phyloP scores from a whole-genome alignment of 2,113 vertebrate genomes.

The Pungitius pungitius region DNA sequence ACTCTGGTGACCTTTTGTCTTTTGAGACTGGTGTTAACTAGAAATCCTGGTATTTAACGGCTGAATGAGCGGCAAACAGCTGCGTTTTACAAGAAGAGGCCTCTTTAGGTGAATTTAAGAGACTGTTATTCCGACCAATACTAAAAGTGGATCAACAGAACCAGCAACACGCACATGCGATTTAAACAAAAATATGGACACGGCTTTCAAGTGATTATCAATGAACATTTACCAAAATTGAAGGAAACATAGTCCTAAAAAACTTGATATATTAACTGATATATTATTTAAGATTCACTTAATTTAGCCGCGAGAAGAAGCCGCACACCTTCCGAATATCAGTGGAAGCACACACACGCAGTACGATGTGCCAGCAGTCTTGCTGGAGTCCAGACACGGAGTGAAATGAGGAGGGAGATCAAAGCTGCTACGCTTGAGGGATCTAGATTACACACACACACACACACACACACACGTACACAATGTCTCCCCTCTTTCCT shows the following conservation, averaged over 20 bases:
- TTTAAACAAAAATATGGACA: constrained; percentile 4
- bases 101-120: not conserved
- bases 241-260: not conserved
- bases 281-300: not conserved
- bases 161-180: too few species aligned
- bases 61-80: not conserved
- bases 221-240: not conserved
- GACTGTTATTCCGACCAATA: not conserved
- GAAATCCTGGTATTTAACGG: not conserved
- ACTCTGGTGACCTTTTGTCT: not conserved
- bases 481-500: constrained; percentile 8
- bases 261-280: too few species aligned
- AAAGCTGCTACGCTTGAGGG: constrained; percentile 60
- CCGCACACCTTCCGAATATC: constrained; percentile 14
- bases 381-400: constrained; percentile 24
- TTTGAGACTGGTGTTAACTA: not conserved
- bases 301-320: constrained; percentile 17
- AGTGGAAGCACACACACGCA: constrained; percentile 9
- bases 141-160: not conserved
- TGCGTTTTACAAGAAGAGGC: not conserved
- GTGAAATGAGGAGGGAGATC: constrained; percentile 54
- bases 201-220: not conserved
- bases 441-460: constrained; percentile 23
- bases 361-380: constrained; percentile 60
- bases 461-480: constrained; percentile 14